phyloP scores from a whole-genome alignment of 2,888 invertebrate genomes.

The Yponomeuta cagnagella region DNA sequence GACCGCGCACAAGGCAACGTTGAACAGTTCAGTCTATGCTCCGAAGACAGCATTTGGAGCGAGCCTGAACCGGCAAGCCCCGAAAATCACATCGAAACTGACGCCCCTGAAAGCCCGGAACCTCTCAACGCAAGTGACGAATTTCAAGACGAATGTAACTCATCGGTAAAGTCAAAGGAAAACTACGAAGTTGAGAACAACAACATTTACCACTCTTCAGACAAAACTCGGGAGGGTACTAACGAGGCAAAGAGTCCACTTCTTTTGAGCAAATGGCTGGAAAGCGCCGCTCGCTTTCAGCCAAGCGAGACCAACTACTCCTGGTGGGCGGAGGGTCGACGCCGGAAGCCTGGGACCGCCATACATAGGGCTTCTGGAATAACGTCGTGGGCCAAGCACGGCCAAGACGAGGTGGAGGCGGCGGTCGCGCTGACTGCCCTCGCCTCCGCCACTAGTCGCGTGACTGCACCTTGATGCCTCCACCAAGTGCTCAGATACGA shows the following conservation, averaged over 20 bases:
- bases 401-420: constrained; percentile 84
- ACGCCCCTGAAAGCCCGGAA: constrained; percentile 45
- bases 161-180: constrained; percentile 46
- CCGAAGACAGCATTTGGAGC: constrained; percentile 87
- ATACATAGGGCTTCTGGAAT: constrained; percentile 38
- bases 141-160: constrained; percentile 44
- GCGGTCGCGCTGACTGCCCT: constrained; percentile 83
- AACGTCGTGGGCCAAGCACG: constrained; percentile 62
- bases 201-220: constrained; percentile 44
- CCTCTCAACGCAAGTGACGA: constrained; percentile 35
- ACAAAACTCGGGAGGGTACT: constrained; percentile 27
- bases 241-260: constrained; percentile 71
- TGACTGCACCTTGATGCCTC: constrained; percentile 40
- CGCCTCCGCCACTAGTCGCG: constrained; percentile 63
- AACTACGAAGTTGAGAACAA: constrained; percentile 52
- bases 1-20: constrained; percentile 85
- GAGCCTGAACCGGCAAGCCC: constrained; percentile 70
- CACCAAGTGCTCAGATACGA: background rate
- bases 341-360: constrained; percentile 46
- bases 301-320: constrained; percentile 83
- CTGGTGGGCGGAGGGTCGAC: constrained; percentile 74
- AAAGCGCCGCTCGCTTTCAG: constrained; percentile 83
- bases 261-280: constrained; percentile 83
- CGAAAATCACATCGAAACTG: constrained; percentile 40
- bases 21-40: constrained; percentile 86